phyloP scores from a whole-genome alignment of 2,113 vertebrate species.

The Tretioscincus oriximinensis region DNA sequence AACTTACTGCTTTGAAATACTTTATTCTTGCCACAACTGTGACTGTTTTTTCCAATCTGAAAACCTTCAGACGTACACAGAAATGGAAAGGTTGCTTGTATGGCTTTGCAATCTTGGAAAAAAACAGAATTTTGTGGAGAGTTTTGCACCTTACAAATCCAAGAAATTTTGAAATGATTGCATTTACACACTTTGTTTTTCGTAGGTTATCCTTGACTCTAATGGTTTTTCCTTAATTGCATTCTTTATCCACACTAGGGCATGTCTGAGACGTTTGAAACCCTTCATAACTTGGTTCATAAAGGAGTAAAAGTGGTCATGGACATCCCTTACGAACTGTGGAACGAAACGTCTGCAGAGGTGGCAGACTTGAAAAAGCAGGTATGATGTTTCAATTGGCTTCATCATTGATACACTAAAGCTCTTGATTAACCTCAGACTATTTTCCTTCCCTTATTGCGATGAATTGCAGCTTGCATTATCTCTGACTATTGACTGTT shows the following conservation, averaged over 20 bases:
- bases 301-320: constrained; percentile 98
- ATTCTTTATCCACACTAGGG: constrained; percentile 73
- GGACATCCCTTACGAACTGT: constrained; percentile 97
- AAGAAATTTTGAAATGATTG: not conserved
- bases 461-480: too few species aligned
- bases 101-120: not conserved
- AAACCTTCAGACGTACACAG: not conserved
- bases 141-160: not conserved
- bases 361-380: constrained; percentile 98
- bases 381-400: constrained; percentile 54
- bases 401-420: rapidly evolving
- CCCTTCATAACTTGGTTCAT: constrained; percentile 91
- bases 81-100: not conserved
- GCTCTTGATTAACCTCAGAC: not conserved
- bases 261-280: constrained; percentile 97
- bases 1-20: too few species aligned
- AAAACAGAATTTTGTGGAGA: not conserved
- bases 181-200: not conserved
- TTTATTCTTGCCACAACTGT: too few species aligned
- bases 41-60: too few species aligned
- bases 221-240: not conserved
- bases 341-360: constrained; percentile 97
- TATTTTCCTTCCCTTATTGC: not conserved
- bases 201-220: not conserved
- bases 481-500: not conserved